phyloP scores from a whole-genome alignment of 2,797 vertebrate species.

The Yasuhikotakia modesta region DNA sequence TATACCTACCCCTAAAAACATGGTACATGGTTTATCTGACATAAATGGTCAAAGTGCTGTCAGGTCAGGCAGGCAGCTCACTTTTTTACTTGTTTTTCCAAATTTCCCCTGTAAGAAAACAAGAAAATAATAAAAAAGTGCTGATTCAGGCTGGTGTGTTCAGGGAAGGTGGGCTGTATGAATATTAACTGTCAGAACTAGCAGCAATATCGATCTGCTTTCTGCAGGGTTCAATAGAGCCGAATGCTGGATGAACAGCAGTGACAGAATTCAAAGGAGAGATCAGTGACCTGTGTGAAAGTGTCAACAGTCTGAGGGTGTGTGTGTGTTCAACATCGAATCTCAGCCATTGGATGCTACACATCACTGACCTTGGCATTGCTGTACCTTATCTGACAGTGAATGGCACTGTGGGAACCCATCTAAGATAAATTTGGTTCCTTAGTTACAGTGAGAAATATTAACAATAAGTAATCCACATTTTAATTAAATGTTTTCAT shows the following conservation, averaged over 20 bases:
- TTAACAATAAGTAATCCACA: neutral
- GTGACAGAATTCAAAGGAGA: constrained; percentile 44
- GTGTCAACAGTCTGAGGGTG: constrained; percentile 27
- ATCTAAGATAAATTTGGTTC: neutral
- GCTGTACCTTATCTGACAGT: constrained; percentile 30
- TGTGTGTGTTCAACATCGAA: constrained; percentile 16
- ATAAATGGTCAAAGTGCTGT: neutral
- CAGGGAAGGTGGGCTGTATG: constrained; percentile 29
- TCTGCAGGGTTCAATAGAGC: constrained; percentile 48
- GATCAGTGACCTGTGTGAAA: constrained; percentile 30
- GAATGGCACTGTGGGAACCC: constrained; percentile 4
- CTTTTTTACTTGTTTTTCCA: neutral
- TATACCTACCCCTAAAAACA: neutral
- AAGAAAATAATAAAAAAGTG: constrained; percentile 17
- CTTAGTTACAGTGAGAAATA: neutral
- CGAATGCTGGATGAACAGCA: constrained; percentile 37
- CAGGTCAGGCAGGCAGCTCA: neutral
- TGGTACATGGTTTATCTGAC: neutral
- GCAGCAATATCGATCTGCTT: constrained; percentile 29
- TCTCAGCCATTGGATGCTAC: neutral
- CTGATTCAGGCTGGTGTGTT: constrained; percentile 43
- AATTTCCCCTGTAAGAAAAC: neutral
- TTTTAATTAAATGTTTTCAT: neutral
- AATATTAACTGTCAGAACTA: constrained; percentile 50
- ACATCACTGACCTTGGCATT: neutral